phyloP scores from a whole-genome alignment of 2,797 vertebrate species.

The Lacerta bilineata region DNA sequence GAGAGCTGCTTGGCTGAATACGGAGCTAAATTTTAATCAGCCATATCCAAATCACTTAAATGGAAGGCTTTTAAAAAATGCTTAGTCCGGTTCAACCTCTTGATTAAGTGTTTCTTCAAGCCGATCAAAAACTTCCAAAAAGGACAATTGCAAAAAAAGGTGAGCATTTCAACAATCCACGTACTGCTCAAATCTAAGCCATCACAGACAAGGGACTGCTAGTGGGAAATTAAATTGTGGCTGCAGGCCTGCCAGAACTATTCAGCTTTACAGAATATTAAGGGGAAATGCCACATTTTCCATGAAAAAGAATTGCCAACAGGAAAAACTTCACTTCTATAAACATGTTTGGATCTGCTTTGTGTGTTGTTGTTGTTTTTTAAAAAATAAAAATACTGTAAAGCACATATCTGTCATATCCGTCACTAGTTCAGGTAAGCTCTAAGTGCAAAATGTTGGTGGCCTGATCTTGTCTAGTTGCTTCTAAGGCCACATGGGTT shows the following conservation, averaged over 20 bases:
- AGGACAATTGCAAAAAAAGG: background rate
- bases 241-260: conserved; percentile 19
- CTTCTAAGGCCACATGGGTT: conserved; percentile 13
- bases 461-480: background rate
- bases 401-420: background rate
- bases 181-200: conserved; percentile 15
- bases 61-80: conserved; percentile 69
- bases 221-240: conserved; percentile 35
- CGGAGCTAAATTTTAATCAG: background rate
- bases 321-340: background rate
- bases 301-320: conserved; percentile 17
- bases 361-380: background rate
- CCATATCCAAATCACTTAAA: background rate
- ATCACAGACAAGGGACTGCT: background rate
- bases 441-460: conserved; percentile 8
- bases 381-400: background rate
- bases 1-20: background rate
- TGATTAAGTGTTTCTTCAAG: conserved; percentile 68
- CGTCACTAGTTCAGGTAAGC: background rate
- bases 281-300: background rate
- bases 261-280: conserved; percentile 20
- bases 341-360: background rate
- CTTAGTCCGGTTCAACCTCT: conserved; percentile 51
- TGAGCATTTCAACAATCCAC: conserved; percentile 28
- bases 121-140: background rate